phyloP scores from a whole-genome alignment of 1,140 invertebrate genomes.

The Drosophila willistoni region DNA sequence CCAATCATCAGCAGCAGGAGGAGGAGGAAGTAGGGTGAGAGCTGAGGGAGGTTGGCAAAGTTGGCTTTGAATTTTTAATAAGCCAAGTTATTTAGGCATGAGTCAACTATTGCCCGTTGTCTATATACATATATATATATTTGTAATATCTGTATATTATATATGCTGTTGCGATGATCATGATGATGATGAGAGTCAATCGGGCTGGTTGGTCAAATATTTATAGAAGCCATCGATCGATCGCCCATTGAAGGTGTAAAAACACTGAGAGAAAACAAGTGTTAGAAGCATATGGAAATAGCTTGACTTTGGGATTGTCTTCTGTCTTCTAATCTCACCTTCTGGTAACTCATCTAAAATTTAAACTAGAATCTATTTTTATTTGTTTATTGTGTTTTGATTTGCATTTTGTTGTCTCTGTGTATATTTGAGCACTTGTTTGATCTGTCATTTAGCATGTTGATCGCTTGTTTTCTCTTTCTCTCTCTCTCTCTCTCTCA shows the following conservation, averaged over 20 bases:
- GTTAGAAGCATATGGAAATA: too few relatives aligned
- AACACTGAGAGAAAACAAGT: conserved; percentile 6
- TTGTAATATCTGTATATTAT: conserved; percentile 19
- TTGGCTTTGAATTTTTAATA: conserved; percentile 76
- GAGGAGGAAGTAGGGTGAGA: background rate
- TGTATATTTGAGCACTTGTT: conserved; percentile 45
- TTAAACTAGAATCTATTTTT: conserved; percentile 5
- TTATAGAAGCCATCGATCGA: conserved; percentile 61
- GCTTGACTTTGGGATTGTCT: too few relatives aligned
- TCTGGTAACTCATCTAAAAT: too few relatives aligned
- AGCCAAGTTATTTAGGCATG: conserved; percentile 79
- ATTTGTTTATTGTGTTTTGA: background rate
- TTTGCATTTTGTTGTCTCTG: conserved; percentile 12
- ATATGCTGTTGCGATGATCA: conserved; percentile 32
- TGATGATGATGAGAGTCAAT: conserved; percentile 10
- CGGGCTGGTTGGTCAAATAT: conserved; percentile 78
- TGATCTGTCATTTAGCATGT: conserved; percentile 59
- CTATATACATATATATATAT: conserved; percentile 54
- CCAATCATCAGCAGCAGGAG: background rate
- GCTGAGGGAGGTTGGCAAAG: background rate
- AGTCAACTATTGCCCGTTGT: conserved; percentile 66
- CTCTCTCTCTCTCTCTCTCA: background rate
- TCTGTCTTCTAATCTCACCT: too few relatives aligned
- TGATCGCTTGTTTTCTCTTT: conserved; percentile 39
- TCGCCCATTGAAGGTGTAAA: background rate